Conservation (phyloP, 92 coral and sea anemone genomes). For the Meandrina meandrites region DNA sequence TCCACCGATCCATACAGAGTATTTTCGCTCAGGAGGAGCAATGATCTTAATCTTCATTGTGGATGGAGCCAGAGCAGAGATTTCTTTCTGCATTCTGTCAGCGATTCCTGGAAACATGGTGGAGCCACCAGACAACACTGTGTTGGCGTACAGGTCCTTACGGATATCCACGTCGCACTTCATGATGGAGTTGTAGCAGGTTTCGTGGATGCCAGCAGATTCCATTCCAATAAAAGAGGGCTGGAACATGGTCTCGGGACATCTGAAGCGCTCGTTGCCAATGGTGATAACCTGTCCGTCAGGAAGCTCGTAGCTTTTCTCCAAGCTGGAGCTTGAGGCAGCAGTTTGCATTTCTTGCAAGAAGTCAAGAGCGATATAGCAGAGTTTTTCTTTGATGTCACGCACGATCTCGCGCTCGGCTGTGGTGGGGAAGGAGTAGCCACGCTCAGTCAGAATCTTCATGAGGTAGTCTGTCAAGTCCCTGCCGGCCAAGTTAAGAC, state of each 20-base stretch:
- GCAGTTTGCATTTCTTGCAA: conserved; percentile 83
- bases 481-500: conserved; percentile 98
- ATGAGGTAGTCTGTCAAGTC: conserved; percentile 95
- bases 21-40: conserved; percentile 93
- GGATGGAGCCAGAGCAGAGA: conserved; percentile 89
- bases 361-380: conserved; percentile 92
- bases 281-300: conserved; percentile 96
- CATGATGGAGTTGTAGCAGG: conserved; percentile 90
- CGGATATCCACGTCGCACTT: conserved; percentile 90
- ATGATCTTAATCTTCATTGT: conserved; percentile 96
- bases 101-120: conserved; percentile 98
- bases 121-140: conserved; percentile 94
- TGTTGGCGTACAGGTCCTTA: conserved; percentile 87
- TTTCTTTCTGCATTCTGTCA: conserved; percentile 90
- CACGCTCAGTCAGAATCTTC: conserved; percentile 98
- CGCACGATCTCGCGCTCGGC: conserved; percentile 98
- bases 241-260: conserved; percentile 90
- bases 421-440: conserved; percentile 97
- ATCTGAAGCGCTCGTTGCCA: conserved; percentile 88
- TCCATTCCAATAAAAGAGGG: conserved; percentile 99
- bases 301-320: conserved; percentile 91
- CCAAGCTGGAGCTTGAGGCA: conserved; percentile 88
- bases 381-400: conserved; percentile 77
- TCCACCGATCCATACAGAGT: conserved; percentile 96
- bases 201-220: conserved; percentile 97